Evolutionary conservation across 2,797 vertebrate species (phyloP), one percentile per base, ranked within the genome.

Genomic region (Carcharodon carcharias): DNA sequence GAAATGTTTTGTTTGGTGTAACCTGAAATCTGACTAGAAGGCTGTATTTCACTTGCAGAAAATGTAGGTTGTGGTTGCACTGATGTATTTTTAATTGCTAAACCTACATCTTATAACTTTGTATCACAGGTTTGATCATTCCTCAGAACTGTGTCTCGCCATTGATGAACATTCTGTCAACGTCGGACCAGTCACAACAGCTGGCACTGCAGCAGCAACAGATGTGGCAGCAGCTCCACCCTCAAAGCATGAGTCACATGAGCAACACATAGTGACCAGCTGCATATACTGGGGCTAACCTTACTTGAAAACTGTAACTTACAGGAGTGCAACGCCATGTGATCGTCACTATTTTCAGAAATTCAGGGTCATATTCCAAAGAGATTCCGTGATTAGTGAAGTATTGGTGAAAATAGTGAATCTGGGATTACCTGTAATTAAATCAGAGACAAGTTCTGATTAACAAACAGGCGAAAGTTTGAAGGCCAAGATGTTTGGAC

Each of bases 161-260:
- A 11, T 97, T 99, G 65, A 98, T 98, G 40, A 99, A 99, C 97
- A 99, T 99, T 97, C 98, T 99, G 96, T 99, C 99, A 0, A 99
- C 99, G 0, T 99, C 99, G 5, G 99, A 99, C 98, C 99, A 99
- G 98, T 98, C 98, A 50, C 99, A 99, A 94, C 99, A 99, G 98
- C 98, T 99, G 4, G 99, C 99, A 0, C 99, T 99, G 91, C 99
- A 99, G 96, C 99, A 99, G 98, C 99, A 99, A 96, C 99, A 99
- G 98, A 99, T 99, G 96, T 99, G 99, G 98, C 99, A 99, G 97
- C 99, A 99, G 98, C 99, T 99, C 82, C 99, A 99, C 97, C 99
- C 99, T 0, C 99, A 99, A 97, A 99, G 99, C 97, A 98, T 99
- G 97, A 98, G 98, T 97, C 99, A 98, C 96, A 97, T 98, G 18